Evolutionary conservation across 1,140 invertebrate species (phyloP), one percentile per base, ranked within the genome.

Genomic region (Phocides pigmalion): DNA sequence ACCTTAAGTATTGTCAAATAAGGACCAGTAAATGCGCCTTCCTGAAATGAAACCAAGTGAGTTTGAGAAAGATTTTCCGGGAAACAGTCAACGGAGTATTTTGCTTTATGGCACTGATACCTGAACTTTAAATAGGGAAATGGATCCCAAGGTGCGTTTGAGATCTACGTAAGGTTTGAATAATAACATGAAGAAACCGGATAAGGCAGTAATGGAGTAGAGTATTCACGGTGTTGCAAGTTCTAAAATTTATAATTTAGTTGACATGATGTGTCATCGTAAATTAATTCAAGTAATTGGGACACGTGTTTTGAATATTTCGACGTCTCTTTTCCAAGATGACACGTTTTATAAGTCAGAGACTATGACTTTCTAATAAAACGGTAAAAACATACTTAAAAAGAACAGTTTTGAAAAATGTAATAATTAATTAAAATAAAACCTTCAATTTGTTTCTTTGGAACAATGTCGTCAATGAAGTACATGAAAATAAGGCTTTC

Each of bases 81-180:
- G 25, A 41, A 25, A 42, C 20, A n/a, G 51, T 22, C 35, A 54
- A 46, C 42, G 6, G 42, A 25, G 19, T 5, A 42, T 16, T 4
- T 19, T 22, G 1, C 12, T 56, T 56, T 50, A 50, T 50, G 22
- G 11, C 8, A 14, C 15, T 42, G 3, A 49, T 25, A 49, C 20
- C 20, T 49, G 46, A 49, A 49, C 19, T 49, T 25, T 39, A 54
- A 50, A 51, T 19, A 51, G 16, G 16, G 14, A 35, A 51, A 14
- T 25, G 19, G 46, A 49, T 22, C 25, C 12, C 15, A 5, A 35
- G 49, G 3, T 51, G 25, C 15, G 16, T 32, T 37, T 19, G 15
- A 19, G 15, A 51, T 51, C 37, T 20, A 12, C 20, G 16, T 6
- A 37, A 17, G 20, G 3, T 16, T 12, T 8, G 25, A 51, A 51